phyloP scores from a whole-genome alignment of 1,140 invertebrate genomes.

The Mycetomoellerius zeteki region DNA sequence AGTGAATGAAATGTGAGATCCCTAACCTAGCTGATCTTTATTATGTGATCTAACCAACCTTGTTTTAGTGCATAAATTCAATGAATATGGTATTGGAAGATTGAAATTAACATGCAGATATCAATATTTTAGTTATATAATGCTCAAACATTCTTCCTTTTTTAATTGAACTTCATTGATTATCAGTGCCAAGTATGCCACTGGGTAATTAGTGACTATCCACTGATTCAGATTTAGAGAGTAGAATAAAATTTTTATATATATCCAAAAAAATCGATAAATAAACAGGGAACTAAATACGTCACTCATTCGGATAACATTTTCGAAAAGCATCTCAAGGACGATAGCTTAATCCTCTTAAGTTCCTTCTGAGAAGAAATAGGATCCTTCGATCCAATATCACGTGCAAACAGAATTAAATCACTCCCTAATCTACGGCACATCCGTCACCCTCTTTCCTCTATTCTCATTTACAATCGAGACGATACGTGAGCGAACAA shows the following conservation, averaged over 20 bases:
- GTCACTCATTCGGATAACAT: not conserved
- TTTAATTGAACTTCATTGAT: too few species aligned
- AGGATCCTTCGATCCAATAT: slow-evolving; percentile 45
- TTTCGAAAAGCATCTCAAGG: not conserved
- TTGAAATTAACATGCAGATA: too few species aligned
- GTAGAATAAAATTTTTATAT: not conserved
- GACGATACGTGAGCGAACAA: not conserved
- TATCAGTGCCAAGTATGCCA: too few species aligned
- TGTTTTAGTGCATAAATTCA: too few species aligned
- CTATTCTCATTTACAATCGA: slow-evolving; percentile 39
- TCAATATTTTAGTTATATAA: too few species aligned
- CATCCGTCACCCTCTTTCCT: slow-evolving; percentile 1
- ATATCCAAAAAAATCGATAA: not conserved
- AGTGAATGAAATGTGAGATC: too few species aligned
- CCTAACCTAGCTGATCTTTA: too few species aligned
- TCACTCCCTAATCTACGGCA: slow-evolving; percentile 40
- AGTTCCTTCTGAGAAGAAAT: slow-evolving; percentile 64
- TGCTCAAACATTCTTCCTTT: too few species aligned
- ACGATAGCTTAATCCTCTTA: slow-evolving; percentile 67
- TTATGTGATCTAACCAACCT: too few species aligned
- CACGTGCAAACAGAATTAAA: slow-evolving; percentile 69
- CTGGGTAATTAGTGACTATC: too few species aligned
- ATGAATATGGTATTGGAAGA: too few species aligned
- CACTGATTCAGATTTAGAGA: too few species aligned
- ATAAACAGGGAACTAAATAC: not conserved